Evolutionary conservation across 2,113 vertebrate genomes (phyloP).

Genomic region (Microtus pennsylvanicus): DNA sequence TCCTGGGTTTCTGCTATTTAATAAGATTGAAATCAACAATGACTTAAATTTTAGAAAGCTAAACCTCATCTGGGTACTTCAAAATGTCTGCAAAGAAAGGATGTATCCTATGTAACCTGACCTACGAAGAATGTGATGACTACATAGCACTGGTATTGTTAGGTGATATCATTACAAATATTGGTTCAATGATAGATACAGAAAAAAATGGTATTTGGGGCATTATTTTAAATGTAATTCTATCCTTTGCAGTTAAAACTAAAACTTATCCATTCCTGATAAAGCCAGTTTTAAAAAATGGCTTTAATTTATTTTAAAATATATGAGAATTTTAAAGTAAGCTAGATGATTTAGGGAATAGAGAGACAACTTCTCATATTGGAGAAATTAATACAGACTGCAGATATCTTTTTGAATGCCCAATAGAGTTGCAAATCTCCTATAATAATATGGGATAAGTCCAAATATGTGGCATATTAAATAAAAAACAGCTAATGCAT

Average conservation of each 20-base stretch:
- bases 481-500: conserved; percentile 4
- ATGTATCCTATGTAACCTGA: background rate
- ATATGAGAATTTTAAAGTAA: conserved; percentile 66
- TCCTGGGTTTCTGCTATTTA: background rate
- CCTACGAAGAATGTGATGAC: background rate
- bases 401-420: conserved; percentile 29
- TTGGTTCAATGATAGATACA: background rate
- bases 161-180: background rate
- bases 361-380: conserved; percentile 42
- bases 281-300: conserved; percentile 58
- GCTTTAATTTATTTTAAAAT: conserved; percentile 59
- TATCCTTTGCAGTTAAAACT: background rate
- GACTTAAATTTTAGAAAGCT: background rate
- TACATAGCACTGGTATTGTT: background rate
- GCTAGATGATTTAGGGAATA: conserved; percentile 38
- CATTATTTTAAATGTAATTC: conserved; percentile 27
- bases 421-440: conserved; percentile 32
- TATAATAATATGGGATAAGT: conserved; percentile 38
- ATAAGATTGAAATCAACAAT: background rate
- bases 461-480: background rate
- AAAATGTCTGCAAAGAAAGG: background rate
- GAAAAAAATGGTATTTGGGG: background rate
- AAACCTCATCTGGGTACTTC: background rate
- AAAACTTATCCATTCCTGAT: conserved; percentile 41
- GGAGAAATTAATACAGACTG: conserved; percentile 40